Base-by-base conservation (phyloP, 2,113 vertebrate species). In the Phalacrocorax aristotelis region DNA sequence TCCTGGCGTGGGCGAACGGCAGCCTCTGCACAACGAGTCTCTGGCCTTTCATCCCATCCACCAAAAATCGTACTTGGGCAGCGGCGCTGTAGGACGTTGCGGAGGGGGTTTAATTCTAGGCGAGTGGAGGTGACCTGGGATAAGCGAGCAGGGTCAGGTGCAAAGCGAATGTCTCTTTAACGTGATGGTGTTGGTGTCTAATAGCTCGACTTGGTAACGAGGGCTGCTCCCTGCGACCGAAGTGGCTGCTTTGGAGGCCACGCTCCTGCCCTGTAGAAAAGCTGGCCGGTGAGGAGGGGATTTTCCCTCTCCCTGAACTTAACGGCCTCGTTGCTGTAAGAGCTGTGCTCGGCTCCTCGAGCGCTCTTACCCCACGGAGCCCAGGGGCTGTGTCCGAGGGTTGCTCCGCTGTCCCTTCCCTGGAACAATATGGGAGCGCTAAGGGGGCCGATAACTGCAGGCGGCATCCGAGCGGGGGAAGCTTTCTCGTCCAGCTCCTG, bases 401-500 rank as follows among this genome's bases (percentile, higher is more conserved):
- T 7, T 13, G 21, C 44, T 32, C 17, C 7, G 5, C 46, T 60
- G 22, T 36, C 54, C 52, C 36, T 25, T 40, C 57, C 62, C 40
- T 9, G 22, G 9, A 15, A 4, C 0, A 10, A 2, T 15, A 4
- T 4, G 1, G 77, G 68, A 51, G 30, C 49, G 34, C 34, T 27
- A 13, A 25, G 51, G 12, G 61, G 30, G 21, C 55, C 26, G 40
- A 13, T 36, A 13, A 18, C 27, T 2, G 0, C 1, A 5, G 14
- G 13, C 11, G 2, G 48, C 2, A n/a, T 13, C 55, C 7, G 2
- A 27, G n/a, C 36, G 49, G 21, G 40, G 71, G 48, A 27, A n/a
- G 11, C 25, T 11, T 69, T 14, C 58, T 32, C 12, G 27, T 29
- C 72, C 26, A 2, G 1, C 54, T 26, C 15, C 32, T 27, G 61